Conservation (phyloP, 2,888 invertebrate genomes). For the Steinernema scapterisci region DNA sequence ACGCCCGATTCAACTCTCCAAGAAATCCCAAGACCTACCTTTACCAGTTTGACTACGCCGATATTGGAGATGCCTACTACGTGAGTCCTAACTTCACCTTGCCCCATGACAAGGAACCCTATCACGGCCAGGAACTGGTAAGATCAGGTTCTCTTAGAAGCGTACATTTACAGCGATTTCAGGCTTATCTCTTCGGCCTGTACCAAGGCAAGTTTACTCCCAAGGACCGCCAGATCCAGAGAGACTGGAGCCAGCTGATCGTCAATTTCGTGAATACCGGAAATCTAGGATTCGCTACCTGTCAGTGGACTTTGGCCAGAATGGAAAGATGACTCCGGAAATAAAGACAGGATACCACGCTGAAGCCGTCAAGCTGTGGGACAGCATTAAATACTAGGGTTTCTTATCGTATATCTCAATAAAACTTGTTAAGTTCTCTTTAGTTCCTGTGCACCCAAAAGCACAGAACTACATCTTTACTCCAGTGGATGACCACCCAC, state of each 20-base stretch:
- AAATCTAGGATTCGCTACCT: neutral
- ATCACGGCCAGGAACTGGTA: constrained; percentile 35
- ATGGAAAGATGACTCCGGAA: neutral
- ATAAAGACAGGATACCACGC: neutral
- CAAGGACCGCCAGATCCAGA: neutral
- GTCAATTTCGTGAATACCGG: neutral
- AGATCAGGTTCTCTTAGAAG: neutral
- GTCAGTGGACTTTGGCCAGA: neutral
- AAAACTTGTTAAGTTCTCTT: too few species aligned
- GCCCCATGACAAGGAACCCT: constrained; percentile 6
- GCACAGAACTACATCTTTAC: too few species aligned
- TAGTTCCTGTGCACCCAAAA: too few species aligned
- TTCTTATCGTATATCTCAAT: too few species aligned
- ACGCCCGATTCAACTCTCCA: neutral
- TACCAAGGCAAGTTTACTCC: neutral
- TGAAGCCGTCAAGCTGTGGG: neutral
- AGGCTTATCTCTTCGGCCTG: neutral
- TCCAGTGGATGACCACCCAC: too few species aligned
- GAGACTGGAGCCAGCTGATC: neutral
- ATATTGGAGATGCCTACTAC: constrained; percentile 32
- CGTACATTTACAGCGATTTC: neutral
- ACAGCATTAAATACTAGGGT: too few species aligned
- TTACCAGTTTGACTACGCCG: constrained; percentile 31
- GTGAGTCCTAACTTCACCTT: neutral
- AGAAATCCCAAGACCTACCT: neutral